These are phyloP conservation scores for Colletes gigas DNA, from an alignment of 1,140 invertebrate species.

Conservation along the genomic window DNA sequence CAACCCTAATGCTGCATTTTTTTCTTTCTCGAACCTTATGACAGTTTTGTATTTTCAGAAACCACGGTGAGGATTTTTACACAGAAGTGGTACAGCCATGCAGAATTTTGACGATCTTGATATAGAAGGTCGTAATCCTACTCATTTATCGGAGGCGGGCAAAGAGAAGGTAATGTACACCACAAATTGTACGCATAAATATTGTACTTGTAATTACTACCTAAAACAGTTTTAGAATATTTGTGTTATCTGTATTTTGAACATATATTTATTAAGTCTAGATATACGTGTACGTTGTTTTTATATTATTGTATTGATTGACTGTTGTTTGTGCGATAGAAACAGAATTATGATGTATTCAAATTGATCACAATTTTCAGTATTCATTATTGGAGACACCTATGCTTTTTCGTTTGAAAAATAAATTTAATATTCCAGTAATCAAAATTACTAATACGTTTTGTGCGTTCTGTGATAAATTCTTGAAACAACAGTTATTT, in stretches of 20 bases:
- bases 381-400: not conserved
- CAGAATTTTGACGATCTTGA: slow-evolving; percentile 81
- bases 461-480: slow-evolving; percentile 1
- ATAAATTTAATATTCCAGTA: not conserved
- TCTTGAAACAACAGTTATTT: not conserved
- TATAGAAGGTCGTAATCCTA: slow-evolving; percentile 79
- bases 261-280: slow-evolving; percentile 3
- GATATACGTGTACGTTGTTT: not conserved
- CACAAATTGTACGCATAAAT: not conserved
- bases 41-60: slow-evolving; percentile 72
- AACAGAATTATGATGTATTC: not conserved
- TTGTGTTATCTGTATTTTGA: not conserved
- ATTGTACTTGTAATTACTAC: not conserved
- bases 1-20: slow-evolving; percentile 28
- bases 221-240: not conserved
- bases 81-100: slow-evolving; percentile 67
- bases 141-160: slow-evolving; percentile 77
- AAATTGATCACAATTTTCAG: not conserved
- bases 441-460: not conserved
- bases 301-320: not conserved
- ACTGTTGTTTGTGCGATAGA: not conserved
- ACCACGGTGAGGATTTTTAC: slow-evolving; percentile 47
- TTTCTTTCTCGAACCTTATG: slow-evolving; percentile 24
- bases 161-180: slow-evolving; percentile 77
- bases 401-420: not conserved